Conservation (phyloP, 2,797 vertebrate genomes). For the Allobates femoralis region DNA sequence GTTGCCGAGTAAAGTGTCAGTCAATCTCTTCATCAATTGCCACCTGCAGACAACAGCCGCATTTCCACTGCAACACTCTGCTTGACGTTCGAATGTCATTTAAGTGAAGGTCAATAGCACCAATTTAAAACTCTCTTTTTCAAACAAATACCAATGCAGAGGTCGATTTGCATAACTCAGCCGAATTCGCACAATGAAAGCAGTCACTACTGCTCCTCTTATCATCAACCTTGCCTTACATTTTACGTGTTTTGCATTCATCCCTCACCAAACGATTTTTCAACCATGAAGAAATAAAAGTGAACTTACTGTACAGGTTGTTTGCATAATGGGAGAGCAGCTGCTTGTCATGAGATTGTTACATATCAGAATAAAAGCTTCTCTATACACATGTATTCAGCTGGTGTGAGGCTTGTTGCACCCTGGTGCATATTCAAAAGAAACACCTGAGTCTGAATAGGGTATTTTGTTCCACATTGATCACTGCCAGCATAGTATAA, state of each 20-base stretch:
- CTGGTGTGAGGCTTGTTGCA: not conserved
- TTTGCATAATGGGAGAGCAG: slow-evolving; percentile 34
- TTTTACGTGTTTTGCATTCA: slow-evolving; percentile 51
- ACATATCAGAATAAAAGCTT: slow-evolving; percentile 7
- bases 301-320: slow-evolving; percentile 44
- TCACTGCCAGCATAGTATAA: not conserved
- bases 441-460: slow-evolving; percentile 19
- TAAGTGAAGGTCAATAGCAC: slow-evolving; percentile 64
- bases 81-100: slow-evolving; percentile 63
- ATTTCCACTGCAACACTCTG: slow-evolving; percentile 63
- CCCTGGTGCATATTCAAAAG: not conserved
- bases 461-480: slow-evolving; percentile 6
- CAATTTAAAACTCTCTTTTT: slow-evolving; percentile 62
- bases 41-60: slow-evolving; percentile 63
- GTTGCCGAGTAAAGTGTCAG: slow-evolving; percentile 62
- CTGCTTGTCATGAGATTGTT: slow-evolving; percentile 26
- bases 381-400: slow-evolving; percentile 2
- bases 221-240: slow-evolving; percentile 51
- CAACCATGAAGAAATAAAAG: slow-evolving; percentile 36
- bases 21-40: slow-evolving; percentile 63
- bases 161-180: slow-evolving; percentile 60
- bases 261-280: slow-evolving; percentile 49
- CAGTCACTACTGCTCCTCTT: slow-evolving; percentile 55
- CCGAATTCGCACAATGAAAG: slow-evolving; percentile 54
- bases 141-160: slow-evolving; percentile 62